Evolutionary conservation across 53 echinoderm and acorn worm genomes (phyloP), one percentile per base, ranked within the genome.

Genomic region (Echinarachnius parma): DNA sequence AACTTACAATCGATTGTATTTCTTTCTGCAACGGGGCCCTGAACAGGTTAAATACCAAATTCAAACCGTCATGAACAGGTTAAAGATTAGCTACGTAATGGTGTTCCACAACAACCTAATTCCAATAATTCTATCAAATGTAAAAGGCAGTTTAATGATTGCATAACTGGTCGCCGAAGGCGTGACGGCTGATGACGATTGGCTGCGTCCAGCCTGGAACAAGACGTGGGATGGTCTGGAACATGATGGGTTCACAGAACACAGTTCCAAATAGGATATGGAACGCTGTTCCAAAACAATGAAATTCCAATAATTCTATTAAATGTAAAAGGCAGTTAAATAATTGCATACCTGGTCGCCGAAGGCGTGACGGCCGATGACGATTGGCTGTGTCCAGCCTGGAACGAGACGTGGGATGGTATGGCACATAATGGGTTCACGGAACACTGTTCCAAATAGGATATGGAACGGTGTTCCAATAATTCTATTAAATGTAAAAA

Each of bases 281-380:
- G 59, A 86, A 82, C 55, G 86, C 78, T 28, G 90, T 90, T 13
- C 90, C 90, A 61, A 45, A 13, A 45, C 16, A 16, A 10, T 45
- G 10, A 10, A n/a, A n/a, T n/a, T n/a, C n/a, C n/a, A n/a, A n/a
- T n/a, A n/a, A n/a, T n/a, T n/a, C n/a, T n/a, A n/a, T 45, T 45
- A 16, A 13, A 45, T 45, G 11, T 45, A 13, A 45, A 16, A 45
- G 16, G n/a, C n/a, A n/a, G n/a, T n/a, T n/a, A n/a, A n/a, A n/a
- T n/a, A n/a, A n/a, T 11, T 5, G 37, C 84, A 60, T 20, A 94
- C 96, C 96, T 95, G 96, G 58, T 95, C 96, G 16, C 96, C 96
- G 56, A 87, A 87, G 4, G 96, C 96, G 75, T 95, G 96, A 85
- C 96, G 96, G 57, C 96, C 96, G 60, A 95, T 95, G 61, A 84